phyloP scores from a whole-genome alignment of 2,888 invertebrate genomes.

The Trichogramma evanescens region DNA sequence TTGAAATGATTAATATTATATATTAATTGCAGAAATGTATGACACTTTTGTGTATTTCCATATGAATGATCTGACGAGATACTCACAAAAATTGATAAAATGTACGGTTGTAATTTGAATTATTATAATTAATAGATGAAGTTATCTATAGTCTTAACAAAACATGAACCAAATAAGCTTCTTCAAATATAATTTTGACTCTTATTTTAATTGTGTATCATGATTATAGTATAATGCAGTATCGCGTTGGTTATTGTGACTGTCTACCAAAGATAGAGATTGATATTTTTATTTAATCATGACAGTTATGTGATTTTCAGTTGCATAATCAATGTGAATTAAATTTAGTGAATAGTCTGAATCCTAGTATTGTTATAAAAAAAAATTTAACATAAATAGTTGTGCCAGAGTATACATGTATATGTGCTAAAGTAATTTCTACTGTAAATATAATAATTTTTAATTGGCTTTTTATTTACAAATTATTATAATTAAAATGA shows the following conservation, averaged over 20 bases:
- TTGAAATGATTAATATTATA: neutral
- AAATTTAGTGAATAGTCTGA: neutral
- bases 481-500: conserved; percentile 8
- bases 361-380: conserved; percentile 14
- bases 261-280: conserved; percentile 18
- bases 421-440: too few species aligned
- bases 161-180: neutral
- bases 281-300: conserved; percentile 3
- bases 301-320: neutral
- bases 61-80: conserved; percentile 12
- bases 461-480: neutral
- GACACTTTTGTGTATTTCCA: conserved; percentile 11
- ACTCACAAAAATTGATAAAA: conserved; percentile 15
- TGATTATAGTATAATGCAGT: too few species aligned
- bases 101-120: neutral
- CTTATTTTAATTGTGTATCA: neutral
- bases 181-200: conserved; percentile 17
- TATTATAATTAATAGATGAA: neutral
- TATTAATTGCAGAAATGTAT: conserved; percentile 2
- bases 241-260: conserved; percentile 5
- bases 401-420: conserved; percentile 6
- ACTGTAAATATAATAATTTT: too few species aligned
- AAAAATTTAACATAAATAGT: conserved; percentile 3
- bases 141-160: conserved; percentile 5
- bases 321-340: neutral